A percentile compares a stretch with the other conserved stretches of the same genome.
phyloP scores from a whole-genome alignment of 2,113 vertebrate genomes.

The Ictalurus punctatus region DNA sequence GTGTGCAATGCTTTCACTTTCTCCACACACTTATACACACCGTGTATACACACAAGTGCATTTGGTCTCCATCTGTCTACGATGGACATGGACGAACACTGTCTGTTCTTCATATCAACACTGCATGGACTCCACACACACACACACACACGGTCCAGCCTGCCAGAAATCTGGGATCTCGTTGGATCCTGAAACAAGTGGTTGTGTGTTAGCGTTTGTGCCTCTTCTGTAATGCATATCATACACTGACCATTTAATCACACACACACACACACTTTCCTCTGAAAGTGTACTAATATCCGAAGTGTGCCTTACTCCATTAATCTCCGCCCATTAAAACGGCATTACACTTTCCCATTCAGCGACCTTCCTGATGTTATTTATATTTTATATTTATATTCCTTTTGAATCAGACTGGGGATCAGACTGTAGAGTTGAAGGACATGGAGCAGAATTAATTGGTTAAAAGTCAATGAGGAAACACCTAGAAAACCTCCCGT shows the following conservation, averaged over 20 bases:
- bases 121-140: neutral
- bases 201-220: no score
- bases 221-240: no score
- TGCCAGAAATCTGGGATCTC: neutral
- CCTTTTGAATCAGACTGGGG: no score
- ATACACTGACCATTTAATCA: no score
- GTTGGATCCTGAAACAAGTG: neutral
- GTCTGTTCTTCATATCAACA: constrained; percentile 12
- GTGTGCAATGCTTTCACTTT: constrained; percentile 27
- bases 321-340: neutral
- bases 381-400: no score
- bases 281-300: neutral
- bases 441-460: no score
- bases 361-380: neutral
- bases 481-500: no score
- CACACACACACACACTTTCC: neutral
- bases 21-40: constrained; percentile 28
- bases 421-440: no score
- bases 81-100: constrained; percentile 14
- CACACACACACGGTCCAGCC: neutral
- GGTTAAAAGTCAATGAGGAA: no score
- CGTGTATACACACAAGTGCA: constrained; percentile 55
- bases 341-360: neutral
- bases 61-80: constrained; percentile 73
- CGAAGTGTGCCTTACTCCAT: neutral